phyloP scores from a whole-genome alignment of 2,888 invertebrate species.

The Blastobasis lacticolella region DNA sequence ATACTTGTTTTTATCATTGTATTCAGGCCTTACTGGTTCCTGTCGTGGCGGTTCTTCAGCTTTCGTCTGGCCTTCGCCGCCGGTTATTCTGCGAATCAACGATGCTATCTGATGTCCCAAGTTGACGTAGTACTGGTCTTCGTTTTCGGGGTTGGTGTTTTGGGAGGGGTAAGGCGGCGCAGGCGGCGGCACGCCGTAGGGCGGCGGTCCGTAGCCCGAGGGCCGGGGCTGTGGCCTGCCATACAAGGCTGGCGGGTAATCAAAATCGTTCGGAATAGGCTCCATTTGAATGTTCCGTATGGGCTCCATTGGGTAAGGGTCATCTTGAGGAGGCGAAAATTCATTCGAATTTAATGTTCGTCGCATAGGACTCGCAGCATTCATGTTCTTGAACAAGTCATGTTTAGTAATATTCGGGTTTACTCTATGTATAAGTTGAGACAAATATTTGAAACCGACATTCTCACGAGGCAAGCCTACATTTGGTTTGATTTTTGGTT shows the following conservation, averaged over 20 bases:
- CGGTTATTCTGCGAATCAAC: slow-evolving; percentile 44
- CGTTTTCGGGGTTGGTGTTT: slow-evolving; percentile 8
- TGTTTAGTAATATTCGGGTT: slow-evolving; percentile 28
- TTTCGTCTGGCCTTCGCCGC: slow-evolving; percentile 29
- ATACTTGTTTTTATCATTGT: slow-evolving; percentile 35
- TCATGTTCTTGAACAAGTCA: neutral
- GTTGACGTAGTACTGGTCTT: slow-evolving; percentile 45
- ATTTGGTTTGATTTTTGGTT: slow-evolving; percentile 10
- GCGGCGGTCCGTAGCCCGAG: too few relatives aligned
- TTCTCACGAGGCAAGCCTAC: slow-evolving; percentile 22
- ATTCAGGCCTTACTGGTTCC: slow-evolving; percentile 18
- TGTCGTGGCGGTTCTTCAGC: slow-evolving; percentile 23
- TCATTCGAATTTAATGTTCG: too few relatives aligned
- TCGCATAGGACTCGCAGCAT: neutral
- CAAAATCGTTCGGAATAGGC: too few relatives aligned
- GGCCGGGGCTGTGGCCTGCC: too few relatives aligned
- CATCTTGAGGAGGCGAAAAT: too few relatives aligned
- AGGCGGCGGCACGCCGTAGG: neutral
- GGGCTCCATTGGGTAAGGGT: too few relatives aligned
- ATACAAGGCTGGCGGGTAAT: too few relatives aligned
- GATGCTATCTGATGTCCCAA: slow-evolving; percentile 59
- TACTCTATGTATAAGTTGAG: slow-evolving; percentile 51
- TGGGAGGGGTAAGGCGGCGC: slow-evolving; percentile 12
- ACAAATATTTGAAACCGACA: slow-evolving; percentile 55
- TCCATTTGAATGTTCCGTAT: too few relatives aligned